Conservation (phyloP, 2,888 invertebrate species). For the Callinectes sapidus region DNA sequence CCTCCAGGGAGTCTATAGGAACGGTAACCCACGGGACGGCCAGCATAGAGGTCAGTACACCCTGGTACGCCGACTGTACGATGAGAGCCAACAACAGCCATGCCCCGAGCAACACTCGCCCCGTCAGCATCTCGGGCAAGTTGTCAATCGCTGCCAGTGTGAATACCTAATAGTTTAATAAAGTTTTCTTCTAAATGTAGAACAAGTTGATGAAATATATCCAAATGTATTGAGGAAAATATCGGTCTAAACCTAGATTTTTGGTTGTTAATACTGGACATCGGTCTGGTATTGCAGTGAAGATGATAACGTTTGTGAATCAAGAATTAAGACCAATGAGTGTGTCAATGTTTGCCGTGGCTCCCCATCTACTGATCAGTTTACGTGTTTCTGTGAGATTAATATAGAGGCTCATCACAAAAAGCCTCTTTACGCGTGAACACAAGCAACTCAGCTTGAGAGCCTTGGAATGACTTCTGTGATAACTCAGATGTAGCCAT, state of each 20-base stretch:
- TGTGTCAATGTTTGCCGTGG: neutral
- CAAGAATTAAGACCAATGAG: neutral
- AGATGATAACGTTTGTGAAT: neutral
- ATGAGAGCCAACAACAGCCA: constrained; percentile 59
- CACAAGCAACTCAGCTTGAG: neutral
- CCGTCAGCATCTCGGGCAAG: neutral
- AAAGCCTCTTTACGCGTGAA: neutral
- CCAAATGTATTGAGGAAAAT: neutral
- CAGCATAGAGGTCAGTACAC: constrained; percentile 62
- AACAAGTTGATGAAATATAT: neutral
- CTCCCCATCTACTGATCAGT: neutral
- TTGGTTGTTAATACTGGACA: neutral
- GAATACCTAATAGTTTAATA: neutral
- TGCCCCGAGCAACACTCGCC: constrained; percentile 52
- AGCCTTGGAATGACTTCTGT: neutral
- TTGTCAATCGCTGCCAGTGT: neutral
- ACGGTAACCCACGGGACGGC: constrained; percentile 54
- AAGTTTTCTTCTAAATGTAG: neutral
- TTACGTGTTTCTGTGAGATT: neutral
- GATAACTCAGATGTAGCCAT: neutral
- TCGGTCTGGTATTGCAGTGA: neutral
- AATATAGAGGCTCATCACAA: neutral
- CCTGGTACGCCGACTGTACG: constrained; percentile 61
- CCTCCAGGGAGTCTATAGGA: constrained; percentile 59
- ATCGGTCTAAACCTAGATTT: neutral